These are phyloP conservation scores for Mythimna loreyi DNA, from an alignment of 2,888 invertebrate genomes.

Conservation along the genomic window DNA sequence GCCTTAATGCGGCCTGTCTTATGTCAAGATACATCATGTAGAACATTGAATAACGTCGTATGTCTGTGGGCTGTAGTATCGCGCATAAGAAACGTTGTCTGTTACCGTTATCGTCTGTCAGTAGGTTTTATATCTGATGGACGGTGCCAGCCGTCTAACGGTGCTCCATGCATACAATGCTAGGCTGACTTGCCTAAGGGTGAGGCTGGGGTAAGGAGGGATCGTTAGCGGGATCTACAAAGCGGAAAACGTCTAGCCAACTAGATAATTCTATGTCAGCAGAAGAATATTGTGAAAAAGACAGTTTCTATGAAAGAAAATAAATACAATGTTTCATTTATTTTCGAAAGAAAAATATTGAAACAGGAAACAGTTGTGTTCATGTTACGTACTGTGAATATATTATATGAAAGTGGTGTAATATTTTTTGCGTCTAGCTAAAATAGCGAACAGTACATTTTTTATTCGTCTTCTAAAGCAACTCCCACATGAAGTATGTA, in stretches of 20 bases:
- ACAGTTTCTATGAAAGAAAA: slow-evolving; percentile 4
- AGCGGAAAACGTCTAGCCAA: slow-evolving; percentile 12
- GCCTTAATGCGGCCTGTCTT: slow-evolving; percentile 63
- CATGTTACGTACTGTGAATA: slow-evolving; percentile 23
- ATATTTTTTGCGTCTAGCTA: slow-evolving; percentile 12
- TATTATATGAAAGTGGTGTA: slow-evolving; percentile 14
- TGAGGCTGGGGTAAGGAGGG: slow-evolving; percentile 65
- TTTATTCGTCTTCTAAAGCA: slow-evolving; percentile 19
- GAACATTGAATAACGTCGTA: slow-evolving; percentile 71
- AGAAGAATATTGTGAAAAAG: not conserved
- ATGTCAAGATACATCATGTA: slow-evolving; percentile 70
- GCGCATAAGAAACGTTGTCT: slow-evolving; percentile 77
- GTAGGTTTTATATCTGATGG: slow-evolving; percentile 84
- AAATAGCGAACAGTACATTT: slow-evolving; percentile 21
- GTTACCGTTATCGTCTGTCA: slow-evolving; percentile 86
- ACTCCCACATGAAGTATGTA: slow-evolving; percentile 21
- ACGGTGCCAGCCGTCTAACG: slow-evolving; percentile 79
- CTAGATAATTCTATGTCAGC: not conserved
- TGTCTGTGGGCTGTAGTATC: slow-evolving; percentile 67
- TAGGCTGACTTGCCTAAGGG: slow-evolving; percentile 65
- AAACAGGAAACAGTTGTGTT: slow-evolving; percentile 26
- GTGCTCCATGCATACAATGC: slow-evolving; percentile 72
- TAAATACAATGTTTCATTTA: not conserved
- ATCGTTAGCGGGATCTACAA: slow-evolving; percentile 22
- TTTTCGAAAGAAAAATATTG: not conserved